These are phyloP conservation scores for Tamias sibiricus DNA, from an alignment of 2,113 vertebrate genomes.

Conservation along the genomic window DNA sequence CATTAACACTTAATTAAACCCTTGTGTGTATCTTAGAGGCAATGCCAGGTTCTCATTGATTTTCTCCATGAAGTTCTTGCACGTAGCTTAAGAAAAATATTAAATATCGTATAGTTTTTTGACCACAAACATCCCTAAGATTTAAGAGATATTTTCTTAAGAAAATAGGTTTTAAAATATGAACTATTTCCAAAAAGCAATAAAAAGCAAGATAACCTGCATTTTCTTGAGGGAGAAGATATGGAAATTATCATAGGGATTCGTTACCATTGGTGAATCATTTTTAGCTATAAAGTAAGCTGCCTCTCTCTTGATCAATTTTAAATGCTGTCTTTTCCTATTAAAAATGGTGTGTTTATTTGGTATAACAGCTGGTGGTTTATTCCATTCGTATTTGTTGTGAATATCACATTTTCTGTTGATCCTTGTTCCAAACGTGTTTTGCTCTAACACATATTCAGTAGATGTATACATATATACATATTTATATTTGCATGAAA, in stretches of 20 bases:
- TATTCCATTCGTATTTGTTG: slow-evolving; percentile 41
- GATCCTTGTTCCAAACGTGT: slow-evolving; percentile 14
- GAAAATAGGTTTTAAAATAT: neutral
- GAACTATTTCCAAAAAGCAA: neutral
- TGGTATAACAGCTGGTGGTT: neutral
- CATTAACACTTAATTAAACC: neutral
- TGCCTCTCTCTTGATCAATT: neutral
- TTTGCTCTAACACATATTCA: neutral
- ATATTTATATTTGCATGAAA: neutral
- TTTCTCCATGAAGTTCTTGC: neutral
- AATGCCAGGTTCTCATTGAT: neutral
- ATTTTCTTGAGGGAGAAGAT: neutral
- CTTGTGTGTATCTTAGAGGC: neutral
- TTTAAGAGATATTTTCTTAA: neutral
- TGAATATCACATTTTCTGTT: slow-evolving; percentile 17
- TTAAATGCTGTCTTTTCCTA: neutral
- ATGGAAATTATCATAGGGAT: neutral
- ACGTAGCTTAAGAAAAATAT: neutral
- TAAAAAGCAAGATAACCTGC: neutral
- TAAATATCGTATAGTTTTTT: neutral
- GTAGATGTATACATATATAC: too few species aligned
- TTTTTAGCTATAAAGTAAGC: neutral
- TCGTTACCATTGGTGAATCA: neutral
- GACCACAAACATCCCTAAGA: neutral
- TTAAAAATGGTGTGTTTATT: neutral